Evolutionary conservation across 2,888 invertebrate species (phyloP), one percentile per base, ranked within the genome.

Genomic region (Plusia festucae): DNA sequence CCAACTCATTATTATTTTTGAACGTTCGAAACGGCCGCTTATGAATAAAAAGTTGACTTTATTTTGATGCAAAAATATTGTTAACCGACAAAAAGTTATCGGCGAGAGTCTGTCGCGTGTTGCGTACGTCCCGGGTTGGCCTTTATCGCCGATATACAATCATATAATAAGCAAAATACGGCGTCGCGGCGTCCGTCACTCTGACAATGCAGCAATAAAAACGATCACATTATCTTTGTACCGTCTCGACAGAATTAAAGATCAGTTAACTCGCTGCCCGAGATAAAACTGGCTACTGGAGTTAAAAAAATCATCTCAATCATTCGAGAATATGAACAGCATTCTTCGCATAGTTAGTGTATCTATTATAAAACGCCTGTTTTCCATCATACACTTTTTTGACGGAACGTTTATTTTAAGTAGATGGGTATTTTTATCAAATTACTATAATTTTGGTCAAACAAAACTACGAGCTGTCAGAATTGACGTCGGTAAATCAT

Each of bases 401-500:
- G 85, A 81, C 82, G 70, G 72, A 85, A 81, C 91, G 88, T 92
- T 93, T 90, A 89, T 91, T 90, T 88, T 91, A 93, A 93, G 92
- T 92, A 92, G 91, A 94, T 91, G 91, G 90, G 84, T 92, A 88
- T 93, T 93, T 81, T 91, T 90, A 91, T 92, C 87, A 93, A 94
- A 94, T 95, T 91, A 94, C 94, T 94, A 93, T 95, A 94, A 95
- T 95, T 94, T 92, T 85, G 88, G 89, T 88, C 89, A 90, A 91
- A 93, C 91, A 91, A 92, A 94, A 94, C 93, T 93, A 93, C 88
- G 90, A 91, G 86, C 94, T 94, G 94, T 95, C 94, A 92, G 86
- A 90, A 91, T 87, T 94, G 94, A 94, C 91, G 92, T 90, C 92
- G 87, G 93, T 95, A 93, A 91, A 94, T 94, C 94, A 94, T 93